A percentile compares a stretch with the other conserved stretches of the same genome.
Evolutionary conservation across 1,140 invertebrate genomes (phyloP).

Genomic region (Neuroterus valhalla): DNA sequence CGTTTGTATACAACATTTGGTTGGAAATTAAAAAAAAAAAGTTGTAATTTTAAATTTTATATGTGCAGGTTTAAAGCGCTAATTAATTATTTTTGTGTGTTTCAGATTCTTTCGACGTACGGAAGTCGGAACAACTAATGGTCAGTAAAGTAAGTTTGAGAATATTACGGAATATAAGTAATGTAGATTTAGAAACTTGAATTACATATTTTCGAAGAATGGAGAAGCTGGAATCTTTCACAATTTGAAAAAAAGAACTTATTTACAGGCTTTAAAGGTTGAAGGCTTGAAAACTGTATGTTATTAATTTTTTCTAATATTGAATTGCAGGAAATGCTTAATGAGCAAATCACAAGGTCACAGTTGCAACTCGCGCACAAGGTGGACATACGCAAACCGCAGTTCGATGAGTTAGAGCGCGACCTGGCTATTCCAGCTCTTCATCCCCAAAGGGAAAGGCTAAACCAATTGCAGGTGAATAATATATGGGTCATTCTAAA

Average conservation of each 20-base stretch:
- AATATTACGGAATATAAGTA: not conserved
- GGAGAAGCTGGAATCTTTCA: no score
- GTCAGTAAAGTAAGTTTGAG: constrained; percentile 58
- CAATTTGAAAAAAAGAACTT: no score
- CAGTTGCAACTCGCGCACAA: constrained; percentile 61
- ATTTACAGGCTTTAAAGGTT: no score
- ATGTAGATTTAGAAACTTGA: not conserved
- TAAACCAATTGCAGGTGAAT: constrained; percentile 66
- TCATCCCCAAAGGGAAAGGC: constrained; percentile 57
- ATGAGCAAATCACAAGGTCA: constrained; percentile 58
- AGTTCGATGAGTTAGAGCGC: constrained; percentile 67
- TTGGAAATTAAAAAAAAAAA: not conserved
- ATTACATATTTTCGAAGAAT: no score
- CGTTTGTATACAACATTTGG: no score
- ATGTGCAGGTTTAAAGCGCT: no score
- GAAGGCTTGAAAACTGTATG: no score
- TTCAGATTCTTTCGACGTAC: constrained; percentile 52
- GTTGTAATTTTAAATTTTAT: constrained; percentile 28
- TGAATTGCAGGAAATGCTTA: constrained; percentile 53
- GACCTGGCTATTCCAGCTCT: constrained; percentile 62
- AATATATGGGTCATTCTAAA: constrained; percentile 2
- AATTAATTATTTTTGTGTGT: constrained; percentile 17
- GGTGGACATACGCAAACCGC: constrained; percentile 61
- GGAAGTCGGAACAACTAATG: constrained; percentile 53
- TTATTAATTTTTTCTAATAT: not conserved